Base-by-base conservation (phyloP, 2,797 vertebrate species). In the Poeciliopsis turneri region DNA sequence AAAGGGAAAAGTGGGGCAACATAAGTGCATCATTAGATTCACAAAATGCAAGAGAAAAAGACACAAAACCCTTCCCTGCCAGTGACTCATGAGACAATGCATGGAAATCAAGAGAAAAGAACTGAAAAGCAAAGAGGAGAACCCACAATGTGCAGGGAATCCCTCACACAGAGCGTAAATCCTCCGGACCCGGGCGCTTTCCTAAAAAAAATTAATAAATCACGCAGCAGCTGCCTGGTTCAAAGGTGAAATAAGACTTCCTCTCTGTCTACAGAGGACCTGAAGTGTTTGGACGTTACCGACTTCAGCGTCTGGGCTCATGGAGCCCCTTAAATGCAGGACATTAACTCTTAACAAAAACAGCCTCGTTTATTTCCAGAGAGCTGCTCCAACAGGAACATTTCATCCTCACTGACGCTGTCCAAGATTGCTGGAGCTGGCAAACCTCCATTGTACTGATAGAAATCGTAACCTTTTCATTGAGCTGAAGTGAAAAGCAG, bases 21-120 rank as follows among this genome's bases (percentile, higher is more conserved):
- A 98, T 99, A 98, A 99, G 98, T 99, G 97, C 98, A 99, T 99
- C 98, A 98, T 99, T 99, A 99, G 97, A 99, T 97, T 99, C 98
- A 99, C 97, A 99, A 98, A 99, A 99, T 97, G 98, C 98, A 99
- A 99, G 98, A 99, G 98, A 96, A 97, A 98, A 97, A 97, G 96
- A 98, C 98, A 97, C 97, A 97, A 97, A 97, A 97, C 97, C 91
- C 95, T 96, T 96, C 96, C 97, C 97, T 97, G 79, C 78, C 95
- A 96, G 96, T 95, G 95, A 95, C 91, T 94, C 93, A 95, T 95
- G 95, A 96, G 92, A 96, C 95, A 95, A 94, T 95, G 95, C 94
- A 95, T 96, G 95, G 90, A 95, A 92, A 95, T 93, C 91, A 96
- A 95, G 93, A 90, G 87, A 94, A 95, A 93, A 92, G 66, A 94